Evolutionary conservation across 2,888 invertebrate species (phyloP), one percentile per base, ranked within the genome.

Genomic region (Scaptodrosophila latifasciaeformis): DNA sequence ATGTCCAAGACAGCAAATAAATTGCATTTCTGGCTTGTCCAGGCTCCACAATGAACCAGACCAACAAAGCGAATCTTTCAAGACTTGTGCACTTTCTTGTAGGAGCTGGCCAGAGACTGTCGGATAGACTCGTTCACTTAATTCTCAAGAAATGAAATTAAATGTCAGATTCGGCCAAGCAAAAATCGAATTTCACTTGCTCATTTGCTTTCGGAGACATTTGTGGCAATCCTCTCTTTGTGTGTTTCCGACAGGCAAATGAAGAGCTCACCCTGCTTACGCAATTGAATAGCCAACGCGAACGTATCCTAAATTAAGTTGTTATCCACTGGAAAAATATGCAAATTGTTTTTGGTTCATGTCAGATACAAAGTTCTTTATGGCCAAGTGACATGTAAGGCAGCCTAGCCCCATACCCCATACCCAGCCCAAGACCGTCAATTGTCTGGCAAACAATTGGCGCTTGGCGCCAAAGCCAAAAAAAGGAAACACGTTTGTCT

Each of bases 321-420:
- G 83, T 83, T 82, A 81, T 76, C 81, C 81, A 72, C 67, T 69
- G 59, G 68, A 68, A 75, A 80, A 76, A 80, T 83, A 83, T 83
- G 84, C 81, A 83, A 83, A 83, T 83, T 83, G 81, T 83, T 83
- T 83, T 79, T 66, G 82, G 71, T 80, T 82, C 83, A 83, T 83
- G 83, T 83, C 82, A 83, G 82, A 82, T 79, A 71, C 77, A 70
- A 81, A 83, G 66, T 77, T 74, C 74, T 83, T 83, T 83, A 83
- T 82, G 76, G 71, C 83, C 82, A 67, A 82, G 74, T 84, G 83
- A 83, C 83, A 83, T 83, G 83, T 77, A 76, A 76, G 49, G 62
- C 68, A 59, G 60, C 48, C 59, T 58, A 63, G 79, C 57, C 54
- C 48, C 54, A 12, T 9, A 0, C 49, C 37, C 50, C 35, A 24